Evolutionary conservation across 2,797 vertebrate species (phyloP).

Genomic region (Emydoidea blandingii): DNA sequence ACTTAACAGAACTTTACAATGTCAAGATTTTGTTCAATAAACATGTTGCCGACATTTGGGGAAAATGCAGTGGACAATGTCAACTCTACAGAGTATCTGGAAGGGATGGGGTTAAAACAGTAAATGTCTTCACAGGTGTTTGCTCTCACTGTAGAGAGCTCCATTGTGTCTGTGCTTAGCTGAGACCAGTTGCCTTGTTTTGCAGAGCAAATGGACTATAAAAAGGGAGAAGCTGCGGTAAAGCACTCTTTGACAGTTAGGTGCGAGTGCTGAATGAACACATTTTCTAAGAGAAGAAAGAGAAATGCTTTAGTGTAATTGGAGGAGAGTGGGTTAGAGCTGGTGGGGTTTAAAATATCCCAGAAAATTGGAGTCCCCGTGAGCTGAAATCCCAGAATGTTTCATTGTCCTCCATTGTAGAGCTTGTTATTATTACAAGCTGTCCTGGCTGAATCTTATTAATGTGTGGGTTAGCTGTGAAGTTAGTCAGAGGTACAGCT

Average conservation of each 20-base stretch:
- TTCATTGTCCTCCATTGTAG: neutral
- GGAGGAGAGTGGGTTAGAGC: neutral
- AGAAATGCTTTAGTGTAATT: neutral
- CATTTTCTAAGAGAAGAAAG: neutral
- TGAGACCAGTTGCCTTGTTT: neutral
- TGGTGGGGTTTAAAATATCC: neutral
- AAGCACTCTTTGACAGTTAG: neutral
- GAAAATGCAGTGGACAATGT: neutral
- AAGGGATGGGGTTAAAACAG: neutral
- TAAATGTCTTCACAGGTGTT: neutral
- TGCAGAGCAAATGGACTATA: neutral
- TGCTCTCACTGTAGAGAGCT: no score
- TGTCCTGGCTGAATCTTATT: neutral
- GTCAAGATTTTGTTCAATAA: neutral
- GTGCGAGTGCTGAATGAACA: neutral
- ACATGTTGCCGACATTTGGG: neutral
- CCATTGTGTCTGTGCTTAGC: neutral
- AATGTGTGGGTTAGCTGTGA: neutral
- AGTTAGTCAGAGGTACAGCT: neutral
- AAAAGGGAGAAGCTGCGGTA: neutral
- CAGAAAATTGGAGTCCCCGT: neutral
- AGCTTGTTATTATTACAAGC: neutral
- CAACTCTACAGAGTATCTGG: neutral
- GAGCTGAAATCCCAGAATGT: neutral
- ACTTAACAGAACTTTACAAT: neutral